phyloP scores from a whole-genome alignment of 2,888 invertebrate genomes.

The Erebia aethiops region DNA sequence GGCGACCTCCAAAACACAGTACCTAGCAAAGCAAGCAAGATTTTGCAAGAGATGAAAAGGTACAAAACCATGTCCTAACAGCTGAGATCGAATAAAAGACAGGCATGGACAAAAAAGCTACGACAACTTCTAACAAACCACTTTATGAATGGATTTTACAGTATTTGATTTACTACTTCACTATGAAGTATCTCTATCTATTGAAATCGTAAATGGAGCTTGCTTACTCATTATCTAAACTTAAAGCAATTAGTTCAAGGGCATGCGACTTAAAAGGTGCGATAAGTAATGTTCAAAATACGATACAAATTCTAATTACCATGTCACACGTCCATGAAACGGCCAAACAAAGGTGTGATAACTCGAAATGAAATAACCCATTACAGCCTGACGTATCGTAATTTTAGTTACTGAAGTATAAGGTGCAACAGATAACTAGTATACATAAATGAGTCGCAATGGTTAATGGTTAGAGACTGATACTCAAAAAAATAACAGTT shows the following conservation, averaged over 20 bases:
- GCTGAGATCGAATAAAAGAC: neutral
- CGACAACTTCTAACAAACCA: neutral
- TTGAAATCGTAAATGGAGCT: neutral
- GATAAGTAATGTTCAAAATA: neutral
- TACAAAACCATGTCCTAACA: conserved; percentile 5
- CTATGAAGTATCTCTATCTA: neutral
- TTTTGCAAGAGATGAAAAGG: conserved; percentile 3
- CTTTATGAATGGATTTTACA: neutral
- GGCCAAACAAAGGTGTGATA: no score
- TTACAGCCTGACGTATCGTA: no score
- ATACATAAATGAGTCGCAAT: no score
- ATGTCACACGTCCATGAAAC: neutral
- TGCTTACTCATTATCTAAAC: neutral
- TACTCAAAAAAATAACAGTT: no score
- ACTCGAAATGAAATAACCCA: no score
- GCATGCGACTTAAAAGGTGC: neutral
- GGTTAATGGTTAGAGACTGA: no score
- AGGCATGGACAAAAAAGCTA: neutral
- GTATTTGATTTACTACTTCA: no score
- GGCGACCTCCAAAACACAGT: conserved; percentile 69
- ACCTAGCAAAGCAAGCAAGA: conserved; percentile 48
- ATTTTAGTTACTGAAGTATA: no score
- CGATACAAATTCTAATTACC: neutral
- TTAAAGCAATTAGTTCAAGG: conserved; percentile 1
- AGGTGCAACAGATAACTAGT: no score